Percentiles rank a stretch among this genome's conserved stretches.
These are phyloP conservation scores for Beaufortia kweichowensis DNA, from an alignment of 2,113 vertebrate species.

Conservation along the genomic window DNA sequence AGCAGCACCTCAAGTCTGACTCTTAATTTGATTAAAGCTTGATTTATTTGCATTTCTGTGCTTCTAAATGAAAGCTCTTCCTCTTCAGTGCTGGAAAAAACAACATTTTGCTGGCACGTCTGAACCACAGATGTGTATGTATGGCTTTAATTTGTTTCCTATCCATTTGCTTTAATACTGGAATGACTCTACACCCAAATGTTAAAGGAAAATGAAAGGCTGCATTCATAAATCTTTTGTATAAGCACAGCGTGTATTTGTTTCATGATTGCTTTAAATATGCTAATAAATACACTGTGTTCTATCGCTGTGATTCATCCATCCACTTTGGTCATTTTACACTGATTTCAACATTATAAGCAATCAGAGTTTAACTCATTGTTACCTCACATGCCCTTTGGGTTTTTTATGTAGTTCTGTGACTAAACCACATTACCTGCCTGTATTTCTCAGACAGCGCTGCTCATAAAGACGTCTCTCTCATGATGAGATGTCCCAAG, in stretches of 20 bases:
- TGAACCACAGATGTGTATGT: slow-evolving; percentile 72
- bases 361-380: background rate
- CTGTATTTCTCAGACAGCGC: slow-evolving; percentile 34
- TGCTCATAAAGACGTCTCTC: slow-evolving; percentile 74
- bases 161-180: background rate
- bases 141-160: slow-evolving; percentile 46
- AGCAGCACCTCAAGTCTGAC: slow-evolving; percentile 25
- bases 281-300: background rate
- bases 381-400: slow-evolving; percentile 23
- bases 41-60: slow-evolving; percentile 70
- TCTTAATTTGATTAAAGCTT: slow-evolving; percentile 67
- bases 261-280: too few relatives aligned
- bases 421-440: slow-evolving; percentile 16
- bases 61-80: slow-evolving; percentile 58
- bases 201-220: background rate
- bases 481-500: slow-evolving; percentile 68
- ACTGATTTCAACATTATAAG: background rate
- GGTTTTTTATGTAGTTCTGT: background rate
- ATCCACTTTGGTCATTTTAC: background rate
- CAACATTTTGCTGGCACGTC: slow-evolving; percentile 47
- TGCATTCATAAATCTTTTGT: background rate
- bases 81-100: slow-evolving; percentile 49
- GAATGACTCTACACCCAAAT: too few relatives aligned
- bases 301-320: background rate
- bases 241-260: background rate